These are phyloP conservation scores for Trachelus iudaicus DNA, from an alignment of 2,888 invertebrate genomes.

Conservation along the genomic window DNA sequence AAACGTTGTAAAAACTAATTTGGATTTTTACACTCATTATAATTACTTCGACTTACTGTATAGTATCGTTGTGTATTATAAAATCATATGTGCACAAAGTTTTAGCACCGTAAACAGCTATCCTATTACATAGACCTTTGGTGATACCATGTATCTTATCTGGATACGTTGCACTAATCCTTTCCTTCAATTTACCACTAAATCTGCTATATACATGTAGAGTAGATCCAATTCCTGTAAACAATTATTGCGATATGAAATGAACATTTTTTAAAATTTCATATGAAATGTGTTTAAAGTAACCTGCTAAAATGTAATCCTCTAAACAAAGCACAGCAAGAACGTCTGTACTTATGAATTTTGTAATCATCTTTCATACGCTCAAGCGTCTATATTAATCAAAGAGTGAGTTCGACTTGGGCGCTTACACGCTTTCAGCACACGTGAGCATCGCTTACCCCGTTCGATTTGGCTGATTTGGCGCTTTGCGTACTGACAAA, in stretches of 20 bases:
- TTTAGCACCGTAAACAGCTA: constrained; percentile 54
- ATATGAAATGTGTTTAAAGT: constrained; percentile 15
- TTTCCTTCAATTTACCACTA: constrained; percentile 31
- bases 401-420: too few relatives aligned
- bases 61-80: constrained; percentile 19
- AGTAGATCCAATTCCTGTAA: constrained; percentile 51
- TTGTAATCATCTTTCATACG: constrained; percentile 29
- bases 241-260: constrained; percentile 11
- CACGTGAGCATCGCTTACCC: too few relatives aligned
- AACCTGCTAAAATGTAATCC: constrained; percentile 52
- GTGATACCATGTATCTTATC: constrained; percentile 56
- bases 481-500: too few relatives aligned
- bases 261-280: neutral
- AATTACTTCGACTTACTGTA: constrained; percentile 35
- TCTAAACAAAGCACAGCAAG: constrained; percentile 47
- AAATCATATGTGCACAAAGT: constrained; percentile 44
- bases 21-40: neutral
- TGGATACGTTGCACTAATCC: constrained; percentile 42
- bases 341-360: constrained; percentile 48
- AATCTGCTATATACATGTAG: constrained; percentile 34
- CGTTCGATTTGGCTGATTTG: too few relatives aligned
- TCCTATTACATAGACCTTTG: constrained; percentile 35
- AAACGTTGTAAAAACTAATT: neutral
- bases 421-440: too few relatives aligned
- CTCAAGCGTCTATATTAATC: neutral